phyloP scores from a whole-genome alignment of 23 tunicate genomes.

The Styela clava region DNA sequence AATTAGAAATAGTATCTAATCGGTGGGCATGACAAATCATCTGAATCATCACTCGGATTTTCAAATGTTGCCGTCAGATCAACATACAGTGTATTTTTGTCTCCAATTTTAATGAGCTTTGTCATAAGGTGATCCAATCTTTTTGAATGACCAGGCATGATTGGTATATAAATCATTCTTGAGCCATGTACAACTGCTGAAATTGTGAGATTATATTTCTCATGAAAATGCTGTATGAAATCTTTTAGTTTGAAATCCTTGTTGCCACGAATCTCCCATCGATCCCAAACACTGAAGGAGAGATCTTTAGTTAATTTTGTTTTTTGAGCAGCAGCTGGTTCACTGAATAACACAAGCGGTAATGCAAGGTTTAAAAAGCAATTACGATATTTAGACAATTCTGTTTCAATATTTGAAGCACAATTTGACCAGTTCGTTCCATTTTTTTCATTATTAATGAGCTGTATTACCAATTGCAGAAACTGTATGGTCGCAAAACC shows the following conservation, averaged over 20 bases:
- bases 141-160: slow-evolving; percentile 28
- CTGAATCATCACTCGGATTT: neutral
- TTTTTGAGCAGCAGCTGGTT: slow-evolving; percentile 12
- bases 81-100: neutral
- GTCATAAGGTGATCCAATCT: slow-evolving; percentile 11
- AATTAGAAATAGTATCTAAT: slow-evolving; percentile 15
- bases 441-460: neutral
- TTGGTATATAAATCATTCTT: slow-evolving; percentile 17
- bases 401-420: neutral
- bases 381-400: slow-evolving; percentile 21
- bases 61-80: slow-evolving; percentile 16
- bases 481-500: slow-evolving; percentile 27
- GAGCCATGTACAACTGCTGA: slow-evolving; percentile 16
- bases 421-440: neutral
- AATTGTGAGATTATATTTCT: neutral
- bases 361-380: slow-evolving; percentile 15
- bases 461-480: slow-evolving; percentile 15
- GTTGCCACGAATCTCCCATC: slow-evolving; percentile 2
- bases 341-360: slow-evolving; percentile 22
- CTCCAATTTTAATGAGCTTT: slow-evolving; percentile 1
- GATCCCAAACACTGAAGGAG: slow-evolving; percentile 20
- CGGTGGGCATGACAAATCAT: slow-evolving; percentile 14
- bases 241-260: slow-evolving; percentile 16
- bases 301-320: neutral
- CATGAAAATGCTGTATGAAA: slow-evolving; percentile 17